A percentile compares a stretch with the other conserved stretches of the same genome.
Evolutionary conservation across 1,140 invertebrate species (phyloP).

Genomic region (Anoplophora glabripennis): DNA sequence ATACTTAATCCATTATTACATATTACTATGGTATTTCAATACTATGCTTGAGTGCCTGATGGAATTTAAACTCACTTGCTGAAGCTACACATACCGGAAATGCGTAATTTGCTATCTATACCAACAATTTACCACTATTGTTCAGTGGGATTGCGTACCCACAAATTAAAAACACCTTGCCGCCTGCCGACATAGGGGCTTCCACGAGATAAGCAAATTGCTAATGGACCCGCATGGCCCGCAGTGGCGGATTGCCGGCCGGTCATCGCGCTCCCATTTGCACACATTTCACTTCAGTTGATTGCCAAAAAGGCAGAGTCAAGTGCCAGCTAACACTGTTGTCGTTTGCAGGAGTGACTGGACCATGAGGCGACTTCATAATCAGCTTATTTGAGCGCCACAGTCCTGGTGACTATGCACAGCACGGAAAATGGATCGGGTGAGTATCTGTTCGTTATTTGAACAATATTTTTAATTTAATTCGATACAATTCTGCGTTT

Average conservation of each 20-base stretch:
- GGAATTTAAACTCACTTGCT: no score
- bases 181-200: neutral
- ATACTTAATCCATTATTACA: no score
- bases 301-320: conserved; percentile 10
- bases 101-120: neutral
- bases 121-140: neutral
- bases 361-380: conserved; percentile 7
- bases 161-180: neutral
- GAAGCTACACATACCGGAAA: no score
- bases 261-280: conserved; percentile 5
- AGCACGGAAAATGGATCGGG: conserved; percentile 48
- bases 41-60: no score
- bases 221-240: conserved; percentile 33
- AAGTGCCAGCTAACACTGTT: neutral
- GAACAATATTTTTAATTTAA: neutral
- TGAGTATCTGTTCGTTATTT: conserved; percentile 29
- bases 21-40: no score
- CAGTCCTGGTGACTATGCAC: conserved; percentile 41
- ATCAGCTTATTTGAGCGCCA: conserved; percentile 9
- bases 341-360: conserved; percentile 11
- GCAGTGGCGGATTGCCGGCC: conserved; percentile 1
- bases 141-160: neutral
- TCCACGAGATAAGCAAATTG: conserved; percentile 21
- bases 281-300: conserved; percentile 11
- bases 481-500: neutral